A percentile compares a stretch with the other conserved stretches of the same genome.
phyloP scores from a whole-genome alignment of 2,113 vertebrate genomes.

The Xerus inauris region DNA sequence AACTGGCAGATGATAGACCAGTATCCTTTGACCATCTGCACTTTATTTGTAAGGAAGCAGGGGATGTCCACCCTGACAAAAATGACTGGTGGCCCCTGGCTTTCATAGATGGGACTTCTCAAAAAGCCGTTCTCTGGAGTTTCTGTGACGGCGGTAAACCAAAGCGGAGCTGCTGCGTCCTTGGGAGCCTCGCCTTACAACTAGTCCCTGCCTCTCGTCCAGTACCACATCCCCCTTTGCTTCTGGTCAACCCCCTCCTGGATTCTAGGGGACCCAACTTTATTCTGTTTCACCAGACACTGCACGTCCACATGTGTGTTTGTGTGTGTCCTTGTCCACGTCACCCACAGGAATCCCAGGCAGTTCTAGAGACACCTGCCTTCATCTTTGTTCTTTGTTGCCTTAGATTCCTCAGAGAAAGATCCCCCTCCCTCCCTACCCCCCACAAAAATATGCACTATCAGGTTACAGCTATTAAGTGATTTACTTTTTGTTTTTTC shows the following conservation, averaged over 20 bases:
- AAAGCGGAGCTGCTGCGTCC: slow-evolving; percentile 63
- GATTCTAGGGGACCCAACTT: neutral
- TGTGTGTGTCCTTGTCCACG: neutral
- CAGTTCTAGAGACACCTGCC: neutral
- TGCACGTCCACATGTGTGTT: neutral
- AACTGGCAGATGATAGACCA: slow-evolving; percentile 85
- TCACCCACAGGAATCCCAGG: neutral
- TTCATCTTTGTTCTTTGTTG: slow-evolving; percentile 54
- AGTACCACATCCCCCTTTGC: neutral
- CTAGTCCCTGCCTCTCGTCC: neutral
- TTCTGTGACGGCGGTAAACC: slow-evolving; percentile 59
- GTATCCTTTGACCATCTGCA: slow-evolving; percentile 87
- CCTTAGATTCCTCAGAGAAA: slow-evolving; percentile 70
- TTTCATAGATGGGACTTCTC: slow-evolving; percentile 56
- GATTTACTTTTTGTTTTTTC: neutral
- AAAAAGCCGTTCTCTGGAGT: slow-evolving; percentile 54
- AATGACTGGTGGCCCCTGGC: neutral
- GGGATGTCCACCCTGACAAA: neutral
- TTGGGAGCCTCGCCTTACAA: slow-evolving; percentile 73
- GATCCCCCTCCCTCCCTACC: neutral
- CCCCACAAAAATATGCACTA: slow-evolving; percentile 34
- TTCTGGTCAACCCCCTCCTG: neutral
- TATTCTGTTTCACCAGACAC: neutral
- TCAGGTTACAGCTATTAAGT: neutral
- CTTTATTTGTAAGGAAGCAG: slow-evolving; percentile 85